A percentile compares a stretch with the other conserved stretches of the same genome.
phyloP scores from a whole-genome alignment of 2,113 vertebrate genomes.

The Saimiri boliviensis region DNA sequence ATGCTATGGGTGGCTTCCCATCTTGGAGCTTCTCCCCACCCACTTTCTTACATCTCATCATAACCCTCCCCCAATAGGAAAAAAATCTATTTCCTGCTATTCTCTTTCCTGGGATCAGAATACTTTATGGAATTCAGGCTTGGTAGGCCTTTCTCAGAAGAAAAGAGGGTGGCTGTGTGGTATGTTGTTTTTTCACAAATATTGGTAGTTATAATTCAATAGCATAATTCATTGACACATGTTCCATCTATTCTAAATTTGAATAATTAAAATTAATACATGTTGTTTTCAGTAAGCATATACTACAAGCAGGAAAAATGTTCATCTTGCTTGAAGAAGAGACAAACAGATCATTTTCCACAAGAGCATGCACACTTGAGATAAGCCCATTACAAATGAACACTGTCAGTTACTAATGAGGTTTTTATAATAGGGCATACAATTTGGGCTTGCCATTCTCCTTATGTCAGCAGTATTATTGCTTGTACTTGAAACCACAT shows the following conservation, averaged over 20 bases:
- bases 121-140: neutral
- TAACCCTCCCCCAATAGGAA: neutral
- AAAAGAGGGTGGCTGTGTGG: neutral
- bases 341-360: neutral
- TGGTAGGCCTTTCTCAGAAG: neutral
- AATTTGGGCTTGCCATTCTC: neutral
- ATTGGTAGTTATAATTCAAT: neutral
- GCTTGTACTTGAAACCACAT: neutral
- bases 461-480: neutral
- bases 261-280: neutral
- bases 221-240: neutral
- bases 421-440: neutral
- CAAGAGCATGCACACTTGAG: neutral
- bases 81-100: neutral
- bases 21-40: neutral
- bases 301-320: neutral
- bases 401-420: neutral
- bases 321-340: neutral
- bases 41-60: neutral
- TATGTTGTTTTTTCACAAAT: neutral
- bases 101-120: neutral
- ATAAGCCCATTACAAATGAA: neutral
- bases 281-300: neutral
- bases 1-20: neutral
- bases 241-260: neutral